A percentile compares a stretch with the other conserved stretches of the same genome.
phyloP scores from a whole-genome alignment of 2,113 vertebrate genomes.

The Sprattus sprattus region DNA sequence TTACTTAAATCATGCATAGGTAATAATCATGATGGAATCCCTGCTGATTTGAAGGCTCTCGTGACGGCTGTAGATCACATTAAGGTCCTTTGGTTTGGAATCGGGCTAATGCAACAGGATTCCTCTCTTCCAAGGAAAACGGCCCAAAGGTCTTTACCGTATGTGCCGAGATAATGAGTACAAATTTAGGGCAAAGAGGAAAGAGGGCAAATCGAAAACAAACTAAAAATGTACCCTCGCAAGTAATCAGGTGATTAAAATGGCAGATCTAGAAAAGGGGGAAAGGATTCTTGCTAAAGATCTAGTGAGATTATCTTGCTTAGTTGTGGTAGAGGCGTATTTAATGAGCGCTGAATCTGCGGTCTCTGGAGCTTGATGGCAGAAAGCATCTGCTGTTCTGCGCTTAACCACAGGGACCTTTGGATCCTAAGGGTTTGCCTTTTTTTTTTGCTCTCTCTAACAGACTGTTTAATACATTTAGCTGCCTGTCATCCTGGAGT shows the following conservation, averaged over 20 bases:
- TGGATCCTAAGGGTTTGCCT: background rate
- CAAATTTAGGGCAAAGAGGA: background rate
- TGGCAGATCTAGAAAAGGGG: background rate
- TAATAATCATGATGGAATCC: background rate
- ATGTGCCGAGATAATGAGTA: background rate
- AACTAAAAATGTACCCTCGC: background rate
- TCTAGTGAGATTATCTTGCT: background rate
- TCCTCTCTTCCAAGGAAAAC: background rate
- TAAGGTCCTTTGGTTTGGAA: background rate
- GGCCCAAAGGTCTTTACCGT: background rate
- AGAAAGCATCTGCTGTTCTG: background rate
- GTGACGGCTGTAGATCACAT: background rate
- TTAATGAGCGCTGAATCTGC: background rate
- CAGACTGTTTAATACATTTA: too few species aligned
- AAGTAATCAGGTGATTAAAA: background rate
- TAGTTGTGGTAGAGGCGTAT: background rate
- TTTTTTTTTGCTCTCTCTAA: too few species aligned
- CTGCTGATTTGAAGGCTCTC: background rate
- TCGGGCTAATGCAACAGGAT: background rate
- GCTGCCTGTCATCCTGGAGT: too few species aligned
- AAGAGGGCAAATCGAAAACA: background rate
- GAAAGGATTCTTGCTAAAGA: background rate
- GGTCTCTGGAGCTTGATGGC: background rate
- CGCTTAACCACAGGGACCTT: background rate
- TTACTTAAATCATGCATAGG: background rate